These are phyloP conservation scores for Pseudopipra pipra DNA, from an alignment of 2,113 vertebrate species.

Conservation along the genomic window DNA sequence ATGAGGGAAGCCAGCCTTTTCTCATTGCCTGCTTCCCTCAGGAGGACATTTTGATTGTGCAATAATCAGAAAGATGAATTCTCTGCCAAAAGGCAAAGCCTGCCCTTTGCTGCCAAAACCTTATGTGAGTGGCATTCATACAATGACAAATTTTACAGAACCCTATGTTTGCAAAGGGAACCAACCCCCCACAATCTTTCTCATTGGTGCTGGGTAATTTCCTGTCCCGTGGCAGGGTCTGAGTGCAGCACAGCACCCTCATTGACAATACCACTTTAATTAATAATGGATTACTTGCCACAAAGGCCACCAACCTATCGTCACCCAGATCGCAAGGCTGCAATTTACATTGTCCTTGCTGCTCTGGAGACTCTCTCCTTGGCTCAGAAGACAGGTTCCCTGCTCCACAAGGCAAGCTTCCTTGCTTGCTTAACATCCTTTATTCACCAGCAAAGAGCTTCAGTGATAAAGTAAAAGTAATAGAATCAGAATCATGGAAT, in stretches of 20 bases:
- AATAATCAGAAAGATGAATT: neutral
- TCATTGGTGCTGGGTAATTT: neutral
- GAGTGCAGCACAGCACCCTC: neutral
- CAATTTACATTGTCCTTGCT: neutral
- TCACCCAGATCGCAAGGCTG: neutral
- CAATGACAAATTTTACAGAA: neutral
- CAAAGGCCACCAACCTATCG: neutral
- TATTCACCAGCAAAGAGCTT: neutral
- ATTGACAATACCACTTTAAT: neutral
- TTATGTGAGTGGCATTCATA: fast-evolving
- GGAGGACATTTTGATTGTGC: neutral
- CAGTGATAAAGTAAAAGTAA: neutral
- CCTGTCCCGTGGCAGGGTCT: neutral
- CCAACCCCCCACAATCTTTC: neutral
- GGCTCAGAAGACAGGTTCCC: neutral
- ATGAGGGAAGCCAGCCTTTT: neutral
- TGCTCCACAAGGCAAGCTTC: neutral
- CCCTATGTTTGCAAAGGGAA: neutral
- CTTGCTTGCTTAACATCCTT: neutral
- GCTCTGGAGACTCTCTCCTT: neutral
- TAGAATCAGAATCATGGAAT: neutral
- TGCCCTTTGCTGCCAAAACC: neutral
- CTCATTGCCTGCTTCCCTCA: neutral
- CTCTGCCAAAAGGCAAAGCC: neutral
- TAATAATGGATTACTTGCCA: neutral